Conservation (phyloP, 2,888 invertebrate species). For the Sinotaia quadrata region DNA sequence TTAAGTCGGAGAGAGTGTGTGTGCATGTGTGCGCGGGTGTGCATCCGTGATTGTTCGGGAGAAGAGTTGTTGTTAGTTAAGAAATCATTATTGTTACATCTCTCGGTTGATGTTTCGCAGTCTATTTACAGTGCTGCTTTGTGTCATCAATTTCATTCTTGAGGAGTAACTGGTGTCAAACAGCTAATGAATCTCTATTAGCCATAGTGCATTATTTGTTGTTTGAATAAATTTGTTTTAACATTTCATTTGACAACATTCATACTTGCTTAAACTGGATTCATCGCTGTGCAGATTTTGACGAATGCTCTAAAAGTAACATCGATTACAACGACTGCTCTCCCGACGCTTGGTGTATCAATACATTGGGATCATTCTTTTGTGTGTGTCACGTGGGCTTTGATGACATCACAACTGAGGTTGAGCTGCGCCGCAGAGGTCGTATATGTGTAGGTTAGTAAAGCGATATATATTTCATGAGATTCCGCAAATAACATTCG, state of each 20-base stretch:
- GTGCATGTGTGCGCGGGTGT: too few species aligned
- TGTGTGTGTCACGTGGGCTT: constrained; percentile 35
- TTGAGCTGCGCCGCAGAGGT: constrained; percentile 19
- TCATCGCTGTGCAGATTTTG: constrained; percentile 37
- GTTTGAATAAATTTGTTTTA: neutral
- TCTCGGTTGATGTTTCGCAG: too few species aligned
- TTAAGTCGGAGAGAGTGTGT: too few species aligned
- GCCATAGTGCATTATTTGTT: neutral
- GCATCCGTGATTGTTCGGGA: too few species aligned
- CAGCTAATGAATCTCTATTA: too few species aligned
- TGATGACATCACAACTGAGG: constrained; percentile 28
- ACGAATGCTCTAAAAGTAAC: constrained; percentile 35
- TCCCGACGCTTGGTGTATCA: constrained; percentile 32
- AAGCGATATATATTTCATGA: neutral
- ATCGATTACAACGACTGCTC: constrained; percentile 31
- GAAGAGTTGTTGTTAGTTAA: too few species aligned
- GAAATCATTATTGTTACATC: too few species aligned
- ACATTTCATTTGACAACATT: neutral
- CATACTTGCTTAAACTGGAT: too few species aligned
- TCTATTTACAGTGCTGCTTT: too few species aligned
- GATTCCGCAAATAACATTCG: neutral
- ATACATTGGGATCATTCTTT: constrained; percentile 36
- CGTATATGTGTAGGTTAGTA: constrained; percentile 31
- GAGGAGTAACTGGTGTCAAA: too few species aligned
- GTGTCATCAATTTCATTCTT: too few species aligned